Base-by-base conservation (phyloP, 2,113 vertebrate species). In the Irena cyanogastra region DNA sequence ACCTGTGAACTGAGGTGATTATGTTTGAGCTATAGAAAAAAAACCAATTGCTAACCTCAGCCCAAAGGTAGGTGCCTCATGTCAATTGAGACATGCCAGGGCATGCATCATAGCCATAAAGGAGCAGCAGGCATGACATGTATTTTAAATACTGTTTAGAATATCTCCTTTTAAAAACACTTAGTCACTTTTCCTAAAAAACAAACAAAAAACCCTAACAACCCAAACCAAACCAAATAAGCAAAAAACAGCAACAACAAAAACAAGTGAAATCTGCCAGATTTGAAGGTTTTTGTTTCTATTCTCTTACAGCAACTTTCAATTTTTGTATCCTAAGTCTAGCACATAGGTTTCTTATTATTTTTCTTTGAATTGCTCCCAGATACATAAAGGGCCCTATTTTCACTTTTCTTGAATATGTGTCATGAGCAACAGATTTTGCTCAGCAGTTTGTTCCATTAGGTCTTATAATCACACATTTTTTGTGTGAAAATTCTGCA, bases 401-500 rank as follows among this genome's bases (percentile, higher is more conserved):
- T 61, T 94, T 49, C 31, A 17, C 42, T 74, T 50, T 57, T 65
- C 28, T 35, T 95, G 50, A 90, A 27, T 39, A 94, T 64, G 10
- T 87, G 52, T 76, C 41, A 42, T 9, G 9, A 82, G 11, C 39
- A 85, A 94, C 1, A 7, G 47, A 42, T 71, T 87, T 75, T 94
- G 22, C 16, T 84, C 33, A 81, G 69, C 39, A n/a, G 17, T 86
- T 83, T 59, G 22, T 49, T 81, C 8, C 33, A 50, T 63, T 39
- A 90, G 42, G 23, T 56, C n/a, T 59, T 28, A 78, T 27, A 60
- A 81, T 65, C 30, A 77, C 60, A 74, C 6, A 63, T 70, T 79
- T 70, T 79, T 92, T 88, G 22, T 41, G 19, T 53, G 77, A 69
- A 90, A 94, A 94, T 54, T 80, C 30, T 81, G 26, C 33, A 54